Evolutionary conservation across 2,113 vertebrate genomes (phyloP).

Genomic region (Oreochromis aureus): DNA sequence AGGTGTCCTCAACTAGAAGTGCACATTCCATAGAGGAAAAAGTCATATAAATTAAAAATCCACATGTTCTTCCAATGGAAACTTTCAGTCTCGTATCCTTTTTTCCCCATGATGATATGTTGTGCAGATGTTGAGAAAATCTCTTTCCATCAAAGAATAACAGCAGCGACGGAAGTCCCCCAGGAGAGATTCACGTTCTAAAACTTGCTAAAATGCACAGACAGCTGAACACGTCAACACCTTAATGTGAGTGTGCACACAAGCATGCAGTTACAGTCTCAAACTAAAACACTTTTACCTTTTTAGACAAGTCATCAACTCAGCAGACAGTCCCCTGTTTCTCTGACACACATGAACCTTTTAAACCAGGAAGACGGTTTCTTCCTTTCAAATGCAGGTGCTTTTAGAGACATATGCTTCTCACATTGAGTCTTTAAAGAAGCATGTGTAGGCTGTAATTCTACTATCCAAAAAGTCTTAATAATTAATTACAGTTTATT

Average conservation of each 20-base stretch:
- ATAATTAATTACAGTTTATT: too few species aligned
- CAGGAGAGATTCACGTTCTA: constrained; percentile 29
- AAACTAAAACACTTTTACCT: not conserved
- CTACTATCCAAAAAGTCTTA: not conserved
- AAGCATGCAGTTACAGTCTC: not conserved
- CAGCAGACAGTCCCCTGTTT: not conserved
- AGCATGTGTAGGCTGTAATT: not conserved
- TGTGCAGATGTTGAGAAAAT: constrained; percentile 63
- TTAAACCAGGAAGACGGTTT: not conserved
- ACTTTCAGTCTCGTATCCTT: constrained; percentile 29
- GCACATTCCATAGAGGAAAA: not conserved
- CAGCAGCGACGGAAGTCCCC: constrained; percentile 50
- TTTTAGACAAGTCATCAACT: not conserved
- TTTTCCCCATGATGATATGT: constrained; percentile 54
- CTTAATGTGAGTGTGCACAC: not conserved
- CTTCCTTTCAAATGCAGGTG: not conserved
- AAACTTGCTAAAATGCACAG: not conserved
- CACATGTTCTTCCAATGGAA: constrained; percentile 38
- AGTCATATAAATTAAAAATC: constrained; percentile 24
- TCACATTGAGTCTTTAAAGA: not conserved
- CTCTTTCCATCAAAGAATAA: constrained; percentile 57
- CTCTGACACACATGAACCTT: not conserved
- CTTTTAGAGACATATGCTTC: not conserved
- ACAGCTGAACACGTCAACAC: not conserved
- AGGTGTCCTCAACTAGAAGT: not conserved